These are phyloP conservation scores for Melipona beecheii DNA, from an alignment of 2,888 invertebrate genomes.

Conservation along the genomic window DNA sequence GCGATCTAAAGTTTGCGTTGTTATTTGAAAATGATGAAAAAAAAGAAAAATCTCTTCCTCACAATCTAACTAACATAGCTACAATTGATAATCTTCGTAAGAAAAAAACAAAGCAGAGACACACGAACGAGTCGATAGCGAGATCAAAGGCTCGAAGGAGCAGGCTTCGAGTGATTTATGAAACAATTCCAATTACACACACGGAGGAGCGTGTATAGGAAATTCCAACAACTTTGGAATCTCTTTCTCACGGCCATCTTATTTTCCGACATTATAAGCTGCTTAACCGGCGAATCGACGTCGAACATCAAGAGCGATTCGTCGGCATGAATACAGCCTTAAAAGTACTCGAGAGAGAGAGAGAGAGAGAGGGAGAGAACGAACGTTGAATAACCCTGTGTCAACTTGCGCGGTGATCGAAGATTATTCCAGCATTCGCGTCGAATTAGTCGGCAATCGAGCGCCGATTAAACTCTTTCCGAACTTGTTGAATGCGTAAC, in stretches of 20 bases:
- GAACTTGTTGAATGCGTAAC: slow-evolving; percentile 49
- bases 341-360: slow-evolving; percentile 6
- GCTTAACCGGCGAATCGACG: slow-evolving; percentile 12
- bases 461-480: slow-evolving; percentile 40
- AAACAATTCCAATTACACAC: slow-evolving; percentile 1
- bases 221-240: not conserved
- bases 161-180: not conserved
- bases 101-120: not conserved
- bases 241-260: not conserved
- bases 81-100: not conserved
- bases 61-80: not conserved
- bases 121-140: not conserved
- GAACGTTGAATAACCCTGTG: slow-evolving; percentile 37
- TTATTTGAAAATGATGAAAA: not conserved
- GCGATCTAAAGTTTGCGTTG: not conserved
- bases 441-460: slow-evolving; percentile 39
- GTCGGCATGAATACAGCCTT: slow-evolving; percentile 18
- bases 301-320: slow-evolving; percentile 21
- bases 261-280: slow-evolving; percentile 25
- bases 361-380: too few relatives aligned
- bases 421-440: slow-evolving; percentile 37
- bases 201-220: not conserved
- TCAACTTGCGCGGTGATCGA: slow-evolving; percentile 36
- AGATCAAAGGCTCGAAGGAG: not conserved
- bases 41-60: not conserved